Evolutionary conservation across 2,797 vertebrate genomes (phyloP).

Genomic region (Chelon auratus): DNA sequence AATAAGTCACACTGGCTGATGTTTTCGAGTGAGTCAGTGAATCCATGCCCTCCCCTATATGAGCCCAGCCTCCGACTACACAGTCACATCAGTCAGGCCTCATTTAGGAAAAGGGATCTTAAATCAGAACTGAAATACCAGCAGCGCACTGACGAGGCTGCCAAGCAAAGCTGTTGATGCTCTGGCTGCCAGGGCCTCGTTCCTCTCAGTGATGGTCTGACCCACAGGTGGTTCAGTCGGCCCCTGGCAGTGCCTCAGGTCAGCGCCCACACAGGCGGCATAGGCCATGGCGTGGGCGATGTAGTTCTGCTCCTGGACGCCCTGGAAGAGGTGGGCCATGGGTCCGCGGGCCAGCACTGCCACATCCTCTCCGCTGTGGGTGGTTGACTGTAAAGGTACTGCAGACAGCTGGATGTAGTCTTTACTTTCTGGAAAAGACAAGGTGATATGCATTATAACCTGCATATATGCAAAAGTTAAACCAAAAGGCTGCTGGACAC

Average conservation of each 20-base stretch:
- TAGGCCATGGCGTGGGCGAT: constrained; percentile 86
- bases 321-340: constrained; percentile 87
- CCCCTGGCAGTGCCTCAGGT: constrained; percentile 79
- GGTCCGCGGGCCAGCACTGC: constrained; percentile 83
- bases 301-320: constrained; percentile 86
- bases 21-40: not conserved
- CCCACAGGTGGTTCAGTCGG: not conserved
- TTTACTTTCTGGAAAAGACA: constrained; percentile 66
- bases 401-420: constrained; percentile 82
- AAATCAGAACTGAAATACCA: constrained; percentile 52
- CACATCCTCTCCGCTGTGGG: constrained; percentile 88
- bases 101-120: not conserved
- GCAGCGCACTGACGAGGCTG: constrained; percentile 48
- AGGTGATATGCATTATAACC: not conserved
- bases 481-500: not conserved
- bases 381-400: constrained; percentile 73
- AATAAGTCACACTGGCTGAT: not conserved
- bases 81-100: constrained; percentile 9
- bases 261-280: constrained; percentile 80
- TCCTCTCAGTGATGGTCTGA: not conserved
- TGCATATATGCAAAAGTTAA: too few relatives aligned
- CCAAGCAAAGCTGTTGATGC: constrained; percentile 16
- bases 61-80: constrained; percentile 23
- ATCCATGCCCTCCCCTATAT: not conserved
- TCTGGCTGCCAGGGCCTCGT: not conserved